These are phyloP conservation scores for Tapirus terrestris DNA, from an alignment of 2,113 vertebrate genomes.

Conservation along the genomic window DNA sequence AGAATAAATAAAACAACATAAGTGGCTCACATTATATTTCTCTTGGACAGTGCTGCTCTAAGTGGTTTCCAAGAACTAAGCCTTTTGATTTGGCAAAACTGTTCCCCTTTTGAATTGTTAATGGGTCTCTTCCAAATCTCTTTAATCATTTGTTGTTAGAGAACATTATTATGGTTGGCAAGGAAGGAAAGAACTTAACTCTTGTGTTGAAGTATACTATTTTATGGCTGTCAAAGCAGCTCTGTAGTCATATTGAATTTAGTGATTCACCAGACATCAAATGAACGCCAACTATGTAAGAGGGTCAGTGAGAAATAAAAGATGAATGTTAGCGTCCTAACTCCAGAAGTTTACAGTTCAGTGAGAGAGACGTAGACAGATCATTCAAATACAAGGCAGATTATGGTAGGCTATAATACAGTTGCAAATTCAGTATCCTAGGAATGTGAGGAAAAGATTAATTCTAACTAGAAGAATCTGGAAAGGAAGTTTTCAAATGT, in stretches of 20 bases:
- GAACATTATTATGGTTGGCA: not conserved
- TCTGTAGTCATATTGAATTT: not conserved
- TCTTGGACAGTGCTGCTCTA: not conserved
- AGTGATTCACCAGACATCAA: not conserved
- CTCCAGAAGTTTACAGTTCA: not conserved
- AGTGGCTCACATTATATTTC: not conserved
- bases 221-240: not conserved
- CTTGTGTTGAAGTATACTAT: not conserved
- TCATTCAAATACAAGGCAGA: not conserved
- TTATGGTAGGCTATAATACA: not conserved
- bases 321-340: not conserved
- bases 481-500: not conserved
- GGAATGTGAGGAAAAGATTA: not conserved
- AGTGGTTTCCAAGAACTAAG: not conserved
- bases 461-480: not conserved
- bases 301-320: not conserved
- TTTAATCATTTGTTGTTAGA: not conserved
- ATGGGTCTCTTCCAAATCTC: not conserved
- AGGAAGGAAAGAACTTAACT: not conserved
- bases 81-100: not conserved
- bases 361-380: not conserved
- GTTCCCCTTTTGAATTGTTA: not conserved
- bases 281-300: not conserved
- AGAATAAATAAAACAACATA: not conserved
- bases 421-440: not conserved